Base-by-base conservation (phyloP, 2,113 vertebrate species). In the Pterophyllum scalare region DNA sequence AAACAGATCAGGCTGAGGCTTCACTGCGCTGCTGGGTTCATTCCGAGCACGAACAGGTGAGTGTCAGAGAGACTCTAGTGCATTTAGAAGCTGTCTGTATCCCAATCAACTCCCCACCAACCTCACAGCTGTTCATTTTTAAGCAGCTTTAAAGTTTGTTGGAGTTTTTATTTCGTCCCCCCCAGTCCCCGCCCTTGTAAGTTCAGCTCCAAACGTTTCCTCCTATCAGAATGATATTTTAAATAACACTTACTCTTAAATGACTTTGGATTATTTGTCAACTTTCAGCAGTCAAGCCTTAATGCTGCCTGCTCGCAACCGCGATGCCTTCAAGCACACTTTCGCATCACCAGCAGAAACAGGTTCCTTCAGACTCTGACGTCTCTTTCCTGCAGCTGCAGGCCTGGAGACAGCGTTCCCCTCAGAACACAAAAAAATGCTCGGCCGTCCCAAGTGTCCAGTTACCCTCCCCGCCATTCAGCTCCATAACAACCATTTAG, bases 401-500 rank as follows among this genome's bases (percentile, higher is more conserved):
- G 83, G 75, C 12, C 28, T 52, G 19, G 86, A 67, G 62, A 83
- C 22, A 56, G 74, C 84, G 11, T 8, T 77, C 70, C 79, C 89
- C 76, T 82, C 81, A 89, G 84, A 77, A 43, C 75, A 43, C 75
- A 89, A 77, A 31, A 24, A 91, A 90, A 92, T 65, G 80, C 84
- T 60, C 87, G 67, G 43, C 74, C 85, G 83, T 95, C 95, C 94
- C 94, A 64, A 81, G 93, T 94, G 93, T 79, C 76, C 89, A 87
- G 93, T 94, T 94, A 86, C 67, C 40, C 24, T 85, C 81, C 85
- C 91, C 77, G 90, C 87, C 90, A 94, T 94, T 95, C 92, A 95
- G 96, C 94, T 94, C 95, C 92, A 92, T 94, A 96, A 95, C 95
- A 94, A 92, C 92, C 64, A 87, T 95, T 96, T 94, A 96, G 26